phyloP scores from a whole-genome alignment of 2,888 invertebrate species.

The Ormyrus rosae region DNA sequence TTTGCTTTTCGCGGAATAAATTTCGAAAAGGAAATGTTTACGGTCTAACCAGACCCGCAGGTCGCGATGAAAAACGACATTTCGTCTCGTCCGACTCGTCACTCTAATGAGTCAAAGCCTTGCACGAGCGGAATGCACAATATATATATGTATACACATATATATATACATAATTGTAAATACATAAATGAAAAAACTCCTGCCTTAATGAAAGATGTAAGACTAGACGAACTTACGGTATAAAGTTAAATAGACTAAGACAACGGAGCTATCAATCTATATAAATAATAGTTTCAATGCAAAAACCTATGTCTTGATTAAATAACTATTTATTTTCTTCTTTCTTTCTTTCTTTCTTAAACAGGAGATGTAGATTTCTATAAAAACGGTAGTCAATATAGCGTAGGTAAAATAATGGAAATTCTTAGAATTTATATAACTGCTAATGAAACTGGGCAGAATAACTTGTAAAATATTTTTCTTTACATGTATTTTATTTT shows the following conservation, averaged over 20 bases:
- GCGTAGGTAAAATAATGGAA: slow-evolving; percentile 56
- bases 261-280: slow-evolving; percentile 63
- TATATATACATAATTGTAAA: slow-evolving; percentile 62
- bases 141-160: slow-evolving; percentile 64
- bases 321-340: slow-evolving; percentile 24
- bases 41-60: not conserved
- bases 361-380: slow-evolving; percentile 31
- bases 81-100: slow-evolving; percentile 46
- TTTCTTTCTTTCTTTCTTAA: slow-evolving; percentile 26
- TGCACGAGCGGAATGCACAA: slow-evolving; percentile 52
- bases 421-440: slow-evolving; percentile 21
- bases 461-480: slow-evolving; percentile 39
- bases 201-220: slow-evolving; percentile 73
- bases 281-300: slow-evolving; percentile 25
- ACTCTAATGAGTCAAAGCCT: slow-evolving; percentile 41
- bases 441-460: slow-evolving; percentile 22
- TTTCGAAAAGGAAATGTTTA: slow-evolving; percentile 14
- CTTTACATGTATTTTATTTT: slow-evolving; percentile 28
- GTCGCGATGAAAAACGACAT: slow-evolving; percentile 8
- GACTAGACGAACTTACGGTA: slow-evolving; percentile 70
- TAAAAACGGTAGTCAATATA: slow-evolving; percentile 67
- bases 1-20: slow-evolving; percentile 48
- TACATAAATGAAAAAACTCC: slow-evolving; percentile 68
- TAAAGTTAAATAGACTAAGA: slow-evolving; percentile 63
- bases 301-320: not conserved